Conservation (phyloP, 2,113 vertebrate genomes). For the Gnathonemus echidnorhynchus region DNA sequence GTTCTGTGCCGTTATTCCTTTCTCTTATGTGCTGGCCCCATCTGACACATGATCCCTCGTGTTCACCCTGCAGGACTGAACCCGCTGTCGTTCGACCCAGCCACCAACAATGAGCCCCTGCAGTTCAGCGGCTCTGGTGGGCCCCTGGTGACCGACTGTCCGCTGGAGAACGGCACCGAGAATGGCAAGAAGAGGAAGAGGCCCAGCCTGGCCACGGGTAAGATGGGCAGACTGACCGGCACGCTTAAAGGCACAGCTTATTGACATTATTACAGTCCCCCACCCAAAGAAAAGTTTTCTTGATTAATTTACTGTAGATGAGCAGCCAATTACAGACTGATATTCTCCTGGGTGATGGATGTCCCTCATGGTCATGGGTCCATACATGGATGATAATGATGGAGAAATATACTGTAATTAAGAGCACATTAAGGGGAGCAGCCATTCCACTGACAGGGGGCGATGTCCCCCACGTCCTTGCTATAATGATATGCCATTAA, state of each 20-base stretch:
- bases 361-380: slow-evolving; percentile 3
- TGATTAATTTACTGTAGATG: slow-evolving; percentile 14
- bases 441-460: slow-evolving; percentile 7
- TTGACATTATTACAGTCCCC: not conserved
- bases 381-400: slow-evolving; percentile 41
- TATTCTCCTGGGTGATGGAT: slow-evolving; percentile 1
- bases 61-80: slow-evolving; percentile 66
- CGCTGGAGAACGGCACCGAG: slow-evolving; percentile 68
- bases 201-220: slow-evolving; percentile 71
- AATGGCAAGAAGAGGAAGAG: slow-evolving; percentile 77
- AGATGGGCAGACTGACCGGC: not conserved
- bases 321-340: slow-evolving; percentile 12
- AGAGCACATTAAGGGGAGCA: slow-evolving; percentile 39
- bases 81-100: slow-evolving; percentile 74
- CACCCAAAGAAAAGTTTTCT: not conserved
- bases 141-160: slow-evolving; percentile 57
- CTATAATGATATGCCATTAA: slow-evolving; percentile 38
- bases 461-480: slow-evolving; percentile 29
- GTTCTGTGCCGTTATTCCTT: not conserved
- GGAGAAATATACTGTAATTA: slow-evolving; percentile 47
- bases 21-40: not conserved
- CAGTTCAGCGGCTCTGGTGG: slow-evolving; percentile 63
- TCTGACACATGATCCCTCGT: not conserved
- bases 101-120: slow-evolving; percentile 67
- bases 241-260: not conserved